Conservation (phyloP, 1,140 invertebrate species). For the Brachionus calyciflorus region DNA sequence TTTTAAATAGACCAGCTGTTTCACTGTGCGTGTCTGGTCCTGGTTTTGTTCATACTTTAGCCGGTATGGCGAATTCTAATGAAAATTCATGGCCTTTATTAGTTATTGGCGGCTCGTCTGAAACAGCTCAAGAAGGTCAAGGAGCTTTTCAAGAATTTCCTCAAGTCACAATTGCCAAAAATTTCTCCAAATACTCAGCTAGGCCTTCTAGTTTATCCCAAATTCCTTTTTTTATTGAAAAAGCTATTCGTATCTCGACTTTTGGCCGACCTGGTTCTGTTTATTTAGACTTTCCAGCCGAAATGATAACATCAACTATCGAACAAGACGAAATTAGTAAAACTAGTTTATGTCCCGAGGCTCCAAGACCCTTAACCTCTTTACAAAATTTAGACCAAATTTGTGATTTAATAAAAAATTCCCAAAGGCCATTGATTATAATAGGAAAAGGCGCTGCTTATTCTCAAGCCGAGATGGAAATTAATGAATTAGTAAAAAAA, state of each 20-base stretch:
- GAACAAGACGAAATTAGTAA: constrained; percentile 51
- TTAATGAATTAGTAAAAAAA: constrained; percentile 69
- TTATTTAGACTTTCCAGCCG: constrained; percentile 86
- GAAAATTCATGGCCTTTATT: constrained; percentile 90
- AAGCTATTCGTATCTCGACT: constrained; percentile 73
- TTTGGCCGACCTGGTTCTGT: constrained; percentile 81
- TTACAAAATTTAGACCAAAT: constrained; percentile 68
- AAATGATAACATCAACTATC: constrained; percentile 66
- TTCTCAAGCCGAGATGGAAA: constrained; percentile 69
- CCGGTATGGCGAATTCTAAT: constrained; percentile 92
- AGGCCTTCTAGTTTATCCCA: constrained; percentile 75
- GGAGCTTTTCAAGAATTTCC: constrained; percentile 92
- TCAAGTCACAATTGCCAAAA: constrained; percentile 78
- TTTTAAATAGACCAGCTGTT: constrained; percentile 73
- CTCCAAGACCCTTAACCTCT: constrained; percentile 71
- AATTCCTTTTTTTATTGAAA: constrained; percentile 83
- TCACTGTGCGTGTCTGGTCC: constrained; percentile 90
- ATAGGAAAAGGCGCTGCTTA: constrained; percentile 91
- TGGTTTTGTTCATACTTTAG: constrained; percentile 83
- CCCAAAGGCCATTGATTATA: constrained; percentile 79
- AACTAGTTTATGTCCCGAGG: constrained; percentile 60
- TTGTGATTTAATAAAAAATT: constrained; percentile 68
- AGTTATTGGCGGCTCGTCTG: constrained; percentile 83
- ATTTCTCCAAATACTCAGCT: constrained; percentile 84
- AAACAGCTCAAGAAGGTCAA: constrained; percentile 83